phyloP scores from a whole-genome alignment of 2,113 vertebrate genomes.

The Pyrgilauda ruficollis region DNA sequence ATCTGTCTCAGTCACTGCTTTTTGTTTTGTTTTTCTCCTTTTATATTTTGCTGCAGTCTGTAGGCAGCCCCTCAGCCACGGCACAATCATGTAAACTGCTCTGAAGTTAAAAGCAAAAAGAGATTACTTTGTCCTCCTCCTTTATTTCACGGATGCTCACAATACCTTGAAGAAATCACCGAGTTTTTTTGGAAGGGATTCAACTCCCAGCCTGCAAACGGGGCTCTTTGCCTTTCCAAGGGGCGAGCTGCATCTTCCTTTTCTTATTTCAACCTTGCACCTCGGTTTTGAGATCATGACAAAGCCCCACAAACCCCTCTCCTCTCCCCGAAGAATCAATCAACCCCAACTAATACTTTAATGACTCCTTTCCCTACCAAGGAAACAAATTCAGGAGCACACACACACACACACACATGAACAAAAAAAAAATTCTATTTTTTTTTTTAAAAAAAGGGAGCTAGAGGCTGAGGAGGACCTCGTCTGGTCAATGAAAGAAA shows the following conservation, averaged over 20 bases:
- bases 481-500: slow-evolving; percentile 86
- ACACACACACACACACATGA: background rate
- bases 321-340: slow-evolving; percentile 61
- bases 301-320: slow-evolving; percentile 51
- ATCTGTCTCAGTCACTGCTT: background rate
- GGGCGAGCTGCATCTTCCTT: background rate
- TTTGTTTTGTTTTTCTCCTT: background rate
- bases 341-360: slow-evolving; percentile 75
- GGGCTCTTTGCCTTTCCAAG: background rate
- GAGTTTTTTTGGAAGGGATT: background rate
- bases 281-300: slow-evolving; percentile 33
- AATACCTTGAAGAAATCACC: background rate
- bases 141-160: background rate
- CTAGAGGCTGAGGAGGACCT: slow-evolving; percentile 68
- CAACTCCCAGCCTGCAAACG: background rate
- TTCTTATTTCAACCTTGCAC: background rate
- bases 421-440: background rate
- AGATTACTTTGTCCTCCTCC: background rate
- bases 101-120: background rate
- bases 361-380: slow-evolving; percentile 69
- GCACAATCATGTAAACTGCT: background rate
- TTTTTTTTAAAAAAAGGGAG: background rate
- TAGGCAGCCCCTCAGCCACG: background rate
- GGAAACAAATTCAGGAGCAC: slow-evolving; percentile 65
- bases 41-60: background rate